These are phyloP conservation scores for Macrochelys suwanniensis DNA, from an alignment of 2,797 vertebrate species.

Conservation along the genomic window DNA sequence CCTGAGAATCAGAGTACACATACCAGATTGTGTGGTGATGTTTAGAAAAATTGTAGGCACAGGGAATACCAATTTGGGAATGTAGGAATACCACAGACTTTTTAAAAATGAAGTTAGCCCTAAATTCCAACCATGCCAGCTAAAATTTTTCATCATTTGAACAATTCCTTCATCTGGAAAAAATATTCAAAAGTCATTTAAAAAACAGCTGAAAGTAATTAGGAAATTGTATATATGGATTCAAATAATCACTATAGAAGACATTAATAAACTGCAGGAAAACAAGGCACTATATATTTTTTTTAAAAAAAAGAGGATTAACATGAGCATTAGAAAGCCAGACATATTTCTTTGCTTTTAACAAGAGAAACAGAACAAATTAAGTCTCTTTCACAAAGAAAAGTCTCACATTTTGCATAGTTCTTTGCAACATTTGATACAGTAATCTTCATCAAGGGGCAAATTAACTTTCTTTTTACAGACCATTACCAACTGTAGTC, in stretches of 20 bases:
- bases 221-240: neutral
- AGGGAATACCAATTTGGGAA: neutral
- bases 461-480: constrained; percentile 78
- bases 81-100: neutral
- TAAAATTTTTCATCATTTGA: neutral
- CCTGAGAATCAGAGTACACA: neutral
- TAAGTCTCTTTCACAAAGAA: constrained; percentile 61
- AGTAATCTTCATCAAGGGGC: constrained; percentile 77
- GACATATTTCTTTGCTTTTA: constrained; percentile 31
- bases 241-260: constrained; percentile 5
- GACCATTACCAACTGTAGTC: constrained; percentile 71
- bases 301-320: constrained; percentile 42
- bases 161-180: neutral
- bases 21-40: neutral
- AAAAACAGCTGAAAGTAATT: constrained; percentile 34
- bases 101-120: neutral
- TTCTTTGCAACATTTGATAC: constrained; percentile 78
- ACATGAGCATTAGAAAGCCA: constrained; percentile 16
- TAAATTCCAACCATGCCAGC: neutral
- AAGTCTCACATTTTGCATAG: constrained; percentile 57
- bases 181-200: neutral
- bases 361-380: constrained; percentile 45
- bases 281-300: neutral
- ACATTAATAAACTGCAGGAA: constrained; percentile 20
- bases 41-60: neutral